Conservation (phyloP, 2,888 invertebrate genomes). For the Dynastes hyllus region DNA sequence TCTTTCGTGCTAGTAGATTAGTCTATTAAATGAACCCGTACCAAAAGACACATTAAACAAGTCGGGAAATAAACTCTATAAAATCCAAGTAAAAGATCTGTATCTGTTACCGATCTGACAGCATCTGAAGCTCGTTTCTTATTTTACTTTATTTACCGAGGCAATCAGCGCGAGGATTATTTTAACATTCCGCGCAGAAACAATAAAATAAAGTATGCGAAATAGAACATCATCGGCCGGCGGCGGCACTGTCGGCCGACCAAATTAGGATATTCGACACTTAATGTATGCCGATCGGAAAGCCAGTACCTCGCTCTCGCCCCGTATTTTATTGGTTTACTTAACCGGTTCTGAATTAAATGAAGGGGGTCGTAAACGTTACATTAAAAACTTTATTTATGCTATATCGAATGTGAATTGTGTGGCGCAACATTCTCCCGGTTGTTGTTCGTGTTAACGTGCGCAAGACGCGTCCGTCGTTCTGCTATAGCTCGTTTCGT, state of each 20-base stretch:
- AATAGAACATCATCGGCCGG: constrained; percentile 44
- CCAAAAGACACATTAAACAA: background rate
- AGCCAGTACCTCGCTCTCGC: constrained; percentile 51
- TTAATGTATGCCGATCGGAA: constrained; percentile 59
- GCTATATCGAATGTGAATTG: constrained; percentile 59
- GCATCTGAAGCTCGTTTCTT: constrained; percentile 6
- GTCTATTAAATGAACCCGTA: background rate
- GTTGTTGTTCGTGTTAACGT: constrained; percentile 43
- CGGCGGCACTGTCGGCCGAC: constrained; percentile 53
- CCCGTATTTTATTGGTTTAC: constrained; percentile 60
- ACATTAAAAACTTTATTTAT: constrained; percentile 63
- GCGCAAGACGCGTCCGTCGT: constrained; percentile 39
- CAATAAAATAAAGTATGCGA: constrained; percentile 45
- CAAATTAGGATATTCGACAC: constrained; percentile 58
- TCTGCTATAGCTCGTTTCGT: constrained; percentile 39
- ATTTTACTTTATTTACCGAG: constrained; percentile 38
- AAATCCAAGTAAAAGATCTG: background rate
- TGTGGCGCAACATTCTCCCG: constrained; percentile 54
- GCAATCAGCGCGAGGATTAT: constrained; percentile 42
- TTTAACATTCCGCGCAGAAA: constrained; percentile 44
- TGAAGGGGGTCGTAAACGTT: constrained; percentile 62
- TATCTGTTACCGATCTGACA: constrained; percentile 20
- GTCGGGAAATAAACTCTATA: background rate
- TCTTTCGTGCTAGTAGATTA: too few species aligned
- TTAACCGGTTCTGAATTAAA: constrained; percentile 63